Evolutionary conservation across 2,113 vertebrate species (phyloP).

Genomic region (Hystrix cristata): DNA sequence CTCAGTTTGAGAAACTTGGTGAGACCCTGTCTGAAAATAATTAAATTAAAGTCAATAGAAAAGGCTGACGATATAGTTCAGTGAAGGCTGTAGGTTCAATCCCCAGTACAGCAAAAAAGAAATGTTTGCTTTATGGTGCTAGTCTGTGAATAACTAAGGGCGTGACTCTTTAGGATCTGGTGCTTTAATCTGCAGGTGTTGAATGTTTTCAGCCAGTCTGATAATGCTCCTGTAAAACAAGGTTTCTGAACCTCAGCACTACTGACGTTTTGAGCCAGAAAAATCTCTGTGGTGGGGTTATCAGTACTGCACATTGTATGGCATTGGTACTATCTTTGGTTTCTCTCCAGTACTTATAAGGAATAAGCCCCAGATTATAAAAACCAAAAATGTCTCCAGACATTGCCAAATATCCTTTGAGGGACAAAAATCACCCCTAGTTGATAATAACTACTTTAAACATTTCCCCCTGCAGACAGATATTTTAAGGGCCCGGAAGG

Average conservation of each 20-base stretch:
- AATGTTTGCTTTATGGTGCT: neutral
- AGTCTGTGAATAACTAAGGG: neutral
- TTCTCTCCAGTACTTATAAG: neutral
- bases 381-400: neutral
- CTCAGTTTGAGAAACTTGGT: neutral
- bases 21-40: neutral
- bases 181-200: neutral
- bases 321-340: neutral
- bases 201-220: neutral
- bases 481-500: neutral
- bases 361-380: neutral
- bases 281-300: neutral
- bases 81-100: neutral
- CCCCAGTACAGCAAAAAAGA: neutral
- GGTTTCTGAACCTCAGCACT: neutral
- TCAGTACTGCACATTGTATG: neutral
- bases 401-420: neutral
- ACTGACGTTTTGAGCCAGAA: neutral
- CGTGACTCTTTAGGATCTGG: neutral
- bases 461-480: slow-evolving; percentile 18
- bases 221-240: neutral
- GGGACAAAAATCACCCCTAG: neutral
- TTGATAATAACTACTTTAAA: slow-evolving; percentile 40
- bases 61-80: neutral
- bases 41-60: neutral